These are phyloP conservation scores for Helostoma temminkii DNA, from an alignment of 2,797 vertebrate species.

Conservation along the genomic window DNA sequence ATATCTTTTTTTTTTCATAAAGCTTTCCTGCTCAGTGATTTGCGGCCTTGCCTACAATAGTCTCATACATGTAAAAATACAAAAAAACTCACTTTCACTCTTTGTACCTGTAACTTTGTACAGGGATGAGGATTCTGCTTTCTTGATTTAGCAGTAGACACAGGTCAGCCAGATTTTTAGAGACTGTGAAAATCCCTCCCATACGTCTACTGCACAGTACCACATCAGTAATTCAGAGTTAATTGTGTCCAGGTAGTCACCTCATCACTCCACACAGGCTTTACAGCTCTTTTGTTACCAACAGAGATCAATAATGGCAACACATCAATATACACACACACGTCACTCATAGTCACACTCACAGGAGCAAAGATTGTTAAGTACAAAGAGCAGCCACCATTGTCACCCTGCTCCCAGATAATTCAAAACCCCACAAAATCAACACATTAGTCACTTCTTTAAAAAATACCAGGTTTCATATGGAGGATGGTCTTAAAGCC, in stretches of 20 bases:
- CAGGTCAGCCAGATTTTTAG: not conserved
- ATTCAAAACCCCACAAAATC: constrained; percentile 11
- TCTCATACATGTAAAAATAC: too few species aligned
- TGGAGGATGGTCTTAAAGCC: not conserved
- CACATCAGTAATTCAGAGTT: constrained; percentile 3
- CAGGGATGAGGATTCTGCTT: not conserved
- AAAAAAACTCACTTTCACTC: too few species aligned
- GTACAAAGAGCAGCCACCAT: constrained; percentile 12
- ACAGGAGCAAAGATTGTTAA: not conserved
- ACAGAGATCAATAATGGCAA: constrained; percentile 33
- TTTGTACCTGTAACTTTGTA: not conserved
- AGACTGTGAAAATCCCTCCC: not conserved
- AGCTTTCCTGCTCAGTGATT: too few species aligned
- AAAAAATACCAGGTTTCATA: not conserved
- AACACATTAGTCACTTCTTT: constrained; percentile 1
- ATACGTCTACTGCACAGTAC: not conserved
- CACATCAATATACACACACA: constrained; percentile 15
- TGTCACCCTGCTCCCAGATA: constrained; percentile 6
- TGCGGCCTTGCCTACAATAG: too few species aligned
- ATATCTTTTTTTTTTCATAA: too few species aligned
- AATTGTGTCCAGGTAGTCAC: constrained; percentile 18
- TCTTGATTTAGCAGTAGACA: not conserved
- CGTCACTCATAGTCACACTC: not conserved
- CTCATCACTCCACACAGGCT: constrained; percentile 11
- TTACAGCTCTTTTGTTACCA: constrained; percentile 17